Evolutionary conservation across 2,113 vertebrate species (phyloP), one percentile per base, ranked within the genome.

Genomic region (Bubalus kerabau): DNA sequence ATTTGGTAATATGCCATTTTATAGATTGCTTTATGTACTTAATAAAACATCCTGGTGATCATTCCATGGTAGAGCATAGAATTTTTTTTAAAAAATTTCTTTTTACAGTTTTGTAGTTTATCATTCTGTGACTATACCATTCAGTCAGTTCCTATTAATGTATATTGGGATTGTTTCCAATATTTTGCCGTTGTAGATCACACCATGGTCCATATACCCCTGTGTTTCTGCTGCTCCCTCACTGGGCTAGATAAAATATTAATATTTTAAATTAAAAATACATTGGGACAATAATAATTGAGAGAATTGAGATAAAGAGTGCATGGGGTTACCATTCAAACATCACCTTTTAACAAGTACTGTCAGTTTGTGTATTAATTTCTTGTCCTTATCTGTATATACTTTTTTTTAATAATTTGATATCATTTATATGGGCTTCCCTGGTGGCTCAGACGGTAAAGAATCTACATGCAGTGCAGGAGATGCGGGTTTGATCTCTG

Each of bases 211-310:
- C 48, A 26, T 87, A 56, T 56, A 46, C 48, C 23, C 14, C 56
- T 91, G 23, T 81, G 15, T 60, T 97, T 95, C 46, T 97, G 64
- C 28, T 7, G 54, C 6, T 91, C 1, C 40, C 7, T 89, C 12
- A 86, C 36, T 50, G 5, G n/a, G 64, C 40, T 74, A 86, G 74
- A 60, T 52, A 88, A 80, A 84, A 80, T 88, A 43, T 40, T 88
- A 85, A 74, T 95, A 56, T 57, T 93, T 91, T 71, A 88, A 60
- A 84, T 95, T 62, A 64, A 57, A 93, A 90, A 59, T 95, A 88
- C 21, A 36, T 43, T 78, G 36, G 36, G 74, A 95, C 85, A 95
- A 60, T 82, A 54, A 92, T 67, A 90, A 28, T 56, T 87, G 43
- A 21, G 8, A 32, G 36, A 50, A 52, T 95, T 50, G 30, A 91